Percentiles rank a stretch among this genome's conserved stretches.
phyloP scores from a whole-genome alignment of 2,888 invertebrate species.

The Gortyna flavago region DNA sequence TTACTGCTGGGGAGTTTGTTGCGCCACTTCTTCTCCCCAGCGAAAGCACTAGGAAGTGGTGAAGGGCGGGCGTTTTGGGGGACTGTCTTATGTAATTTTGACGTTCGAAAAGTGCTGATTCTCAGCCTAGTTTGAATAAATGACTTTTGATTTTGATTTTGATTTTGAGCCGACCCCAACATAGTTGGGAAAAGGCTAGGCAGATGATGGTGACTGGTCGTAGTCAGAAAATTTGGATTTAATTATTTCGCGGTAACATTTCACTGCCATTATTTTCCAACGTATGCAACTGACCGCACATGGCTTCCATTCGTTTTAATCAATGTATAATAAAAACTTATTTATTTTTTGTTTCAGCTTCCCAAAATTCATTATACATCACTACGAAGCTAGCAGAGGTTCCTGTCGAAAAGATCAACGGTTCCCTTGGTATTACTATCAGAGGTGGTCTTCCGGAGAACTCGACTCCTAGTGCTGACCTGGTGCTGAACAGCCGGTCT shows the following conservation, averaged over 20 bases:
- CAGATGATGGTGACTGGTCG: too few relatives aligned
- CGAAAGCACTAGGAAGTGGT: too few relatives aligned
- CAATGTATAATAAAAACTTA: conserved; percentile 9
- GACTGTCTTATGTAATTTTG: too few relatives aligned
- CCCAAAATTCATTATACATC: conserved; percentile 93
- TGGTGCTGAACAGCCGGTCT: conserved; percentile 90
- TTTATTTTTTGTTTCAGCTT: conserved; percentile 80
- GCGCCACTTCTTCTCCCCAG: too few relatives aligned
- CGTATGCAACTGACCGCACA: conserved; percentile 2
- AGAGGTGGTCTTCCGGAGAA: conserved; percentile 93
- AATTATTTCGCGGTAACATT: conserved; percentile 21
- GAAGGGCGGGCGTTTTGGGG: too few relatives aligned
- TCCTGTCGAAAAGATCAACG: conserved; percentile 94
- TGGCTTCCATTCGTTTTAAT: conserved; percentile 24
- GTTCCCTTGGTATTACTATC: conserved; percentile 96
- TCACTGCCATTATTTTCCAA: conserved; percentile 30
- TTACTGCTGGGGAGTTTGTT: too few relatives aligned
- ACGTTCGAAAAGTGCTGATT: too few relatives aligned
- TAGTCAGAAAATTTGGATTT: background rate
- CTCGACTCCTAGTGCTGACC: conserved; percentile 90
- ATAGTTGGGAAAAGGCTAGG: too few relatives aligned
- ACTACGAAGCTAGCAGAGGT: conserved; percentile 95
- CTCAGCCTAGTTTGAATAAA: too few relatives aligned
- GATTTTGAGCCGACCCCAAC: too few relatives aligned
- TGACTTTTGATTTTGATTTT: too few relatives aligned